A percentile compares a stretch with the other conserved stretches of the same genome.
These are phyloP conservation scores for Sphinx pinastri DNA, from an alignment of 2,888 invertebrate genomes.

Conservation along the genomic window DNA sequence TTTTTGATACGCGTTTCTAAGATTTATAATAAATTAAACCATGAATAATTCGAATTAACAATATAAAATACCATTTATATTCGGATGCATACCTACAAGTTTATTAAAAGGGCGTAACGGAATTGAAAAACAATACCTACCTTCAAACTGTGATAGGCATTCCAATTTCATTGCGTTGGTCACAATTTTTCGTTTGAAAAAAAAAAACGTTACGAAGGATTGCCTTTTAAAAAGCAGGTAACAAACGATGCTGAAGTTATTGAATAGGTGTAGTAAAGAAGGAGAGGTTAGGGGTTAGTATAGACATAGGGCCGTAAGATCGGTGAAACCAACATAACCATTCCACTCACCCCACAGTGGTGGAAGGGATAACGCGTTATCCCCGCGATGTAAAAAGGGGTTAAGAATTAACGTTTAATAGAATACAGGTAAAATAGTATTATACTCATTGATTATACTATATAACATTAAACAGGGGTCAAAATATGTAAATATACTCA, in stretches of 20 bases:
- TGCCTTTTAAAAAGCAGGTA: neutral
- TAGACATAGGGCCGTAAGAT: too few relatives aligned
- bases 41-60: too few relatives aligned
- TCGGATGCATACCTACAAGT: too few relatives aligned
- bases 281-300: neutral
- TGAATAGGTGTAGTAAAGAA: neutral
- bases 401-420: neutral
- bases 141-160: conserved; percentile 35
- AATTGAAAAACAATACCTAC: neutral
- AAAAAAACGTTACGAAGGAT: neutral
- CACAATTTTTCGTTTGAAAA: conserved; percentile 1
- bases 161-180: conserved; percentile 34
- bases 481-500: conserved; percentile 53
- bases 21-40: too few relatives aligned
- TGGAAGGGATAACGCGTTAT: too few relatives aligned
- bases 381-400: too few relatives aligned
- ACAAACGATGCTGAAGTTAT: neutral
- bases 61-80: too few relatives aligned
- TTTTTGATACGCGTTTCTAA: too few relatives aligned
- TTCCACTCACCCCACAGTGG: too few relatives aligned
- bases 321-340: too few relatives aligned
- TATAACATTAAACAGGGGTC: neutral
- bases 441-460: neutral
- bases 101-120: too few relatives aligned
- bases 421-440: neutral